phyloP scores from a whole-genome alignment of 2,113 vertebrate genomes.

The Mesembrinibis cayennensis region DNA sequence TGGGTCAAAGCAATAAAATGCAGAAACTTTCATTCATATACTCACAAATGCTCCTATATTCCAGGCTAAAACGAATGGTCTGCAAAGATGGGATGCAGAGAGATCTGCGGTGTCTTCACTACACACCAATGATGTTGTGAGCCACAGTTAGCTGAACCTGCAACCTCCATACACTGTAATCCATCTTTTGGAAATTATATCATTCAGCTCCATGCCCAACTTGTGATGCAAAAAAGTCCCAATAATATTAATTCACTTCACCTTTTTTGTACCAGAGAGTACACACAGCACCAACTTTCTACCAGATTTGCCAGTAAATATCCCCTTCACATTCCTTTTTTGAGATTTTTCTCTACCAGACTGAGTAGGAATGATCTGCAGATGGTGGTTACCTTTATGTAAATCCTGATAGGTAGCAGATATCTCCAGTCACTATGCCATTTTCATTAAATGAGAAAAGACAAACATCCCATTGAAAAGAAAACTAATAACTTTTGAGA shows the following conservation, averaged over 20 bases:
- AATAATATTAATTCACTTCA: not conserved
- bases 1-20: not conserved
- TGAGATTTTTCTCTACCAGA: not conserved
- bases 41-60: not conserved
- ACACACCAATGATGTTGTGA: not conserved
- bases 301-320: not conserved
- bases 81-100: not conserved
- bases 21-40: not conserved
- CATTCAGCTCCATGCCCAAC: not conserved
- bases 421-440: not conserved
- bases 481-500: slow-evolving; percentile 50
- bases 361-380: not conserved
- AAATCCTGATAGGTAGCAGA: not conserved
- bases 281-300: not conserved
- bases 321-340: not conserved
- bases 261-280: not conserved
- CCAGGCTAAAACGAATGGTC: not conserved
- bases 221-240: not conserved
- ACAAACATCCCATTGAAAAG: slow-evolving; percentile 56
- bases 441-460: slow-evolving; percentile 53
- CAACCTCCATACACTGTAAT: not conserved
- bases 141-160: not conserved
- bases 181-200: not conserved
- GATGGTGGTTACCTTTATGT: not conserved
- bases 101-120: not conserved